Base-by-base conservation (phyloP, 2,113 vertebrate species). In the Atherinomorus stipes region DNA sequence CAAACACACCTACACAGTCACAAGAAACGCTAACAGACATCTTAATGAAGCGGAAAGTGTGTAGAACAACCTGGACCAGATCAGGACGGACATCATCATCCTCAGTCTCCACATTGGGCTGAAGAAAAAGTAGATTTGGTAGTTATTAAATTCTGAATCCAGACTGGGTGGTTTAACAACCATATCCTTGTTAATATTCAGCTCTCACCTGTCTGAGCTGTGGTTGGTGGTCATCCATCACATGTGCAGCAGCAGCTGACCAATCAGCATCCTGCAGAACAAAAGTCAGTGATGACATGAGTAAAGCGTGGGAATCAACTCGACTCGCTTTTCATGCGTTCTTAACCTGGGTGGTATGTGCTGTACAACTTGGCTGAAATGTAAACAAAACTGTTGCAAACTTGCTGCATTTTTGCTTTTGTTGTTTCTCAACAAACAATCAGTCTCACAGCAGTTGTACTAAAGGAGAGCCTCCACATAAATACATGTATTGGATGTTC, bases 171-270 rank as follows among this genome's bases (percentile, higher is more conserved):
- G 28, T 31, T 31, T 31, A 31, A 31, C 3, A 3, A 31, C 28
- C 3, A 31, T 7, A 31, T n/a, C n/a, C 31, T 34, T 1, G 31
- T 1, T 34, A 34, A 34, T 7, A 7, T 34, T 34, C 31, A 34
- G 31, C 31, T 51, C 57, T 76, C 52, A 85, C 86, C 83, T 79
- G 80, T 57, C 0, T 42, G 1, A 3, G 2, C 22, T 49, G 45
- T 0, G 44, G 53, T 52, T 44, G 52, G 8, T 31, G 15, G 1
- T 9, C 9, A 3, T 71, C 51, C 1, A 7, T 23, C 34, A 22
- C 57, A 51, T 60, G 75, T 31, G 66, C 5, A 10, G 54, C 22
- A 59, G 64, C 65, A 37, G 73, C 34, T 16, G 72, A 50, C n/a
- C 18, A 11, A 31, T 65, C 25, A 9, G 4, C 58, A 1, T 49